These are phyloP conservation scores for Drosophila yooni DNA, from an alignment of 2,888 invertebrate genomes.

Conservation along the genomic window DNA sequence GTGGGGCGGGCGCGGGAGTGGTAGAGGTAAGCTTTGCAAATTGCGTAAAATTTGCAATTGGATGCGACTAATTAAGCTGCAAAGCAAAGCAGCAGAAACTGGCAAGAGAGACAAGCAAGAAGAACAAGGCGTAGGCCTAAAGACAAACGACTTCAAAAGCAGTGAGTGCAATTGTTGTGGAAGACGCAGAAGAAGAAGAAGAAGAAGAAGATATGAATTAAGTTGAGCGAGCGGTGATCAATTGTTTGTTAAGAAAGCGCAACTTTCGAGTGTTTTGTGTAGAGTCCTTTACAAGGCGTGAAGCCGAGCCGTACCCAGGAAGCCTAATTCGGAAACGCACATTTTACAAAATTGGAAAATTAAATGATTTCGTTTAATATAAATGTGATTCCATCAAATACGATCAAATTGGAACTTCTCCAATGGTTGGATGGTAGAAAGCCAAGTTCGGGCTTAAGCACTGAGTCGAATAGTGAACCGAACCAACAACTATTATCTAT, in stretches of 20 bases:
- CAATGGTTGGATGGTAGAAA: background rate
- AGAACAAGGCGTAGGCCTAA: too few species aligned
- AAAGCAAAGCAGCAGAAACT: background rate
- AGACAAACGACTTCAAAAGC: background rate
- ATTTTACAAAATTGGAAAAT: background rate
- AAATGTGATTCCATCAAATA: background rate
- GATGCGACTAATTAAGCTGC: slow-evolving; percentile 29
- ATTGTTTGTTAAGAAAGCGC: too few species aligned
- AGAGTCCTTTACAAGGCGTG: background rate
- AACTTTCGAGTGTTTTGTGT: too few species aligned
- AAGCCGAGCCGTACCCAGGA: background rate
- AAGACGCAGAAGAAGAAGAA: background rate
- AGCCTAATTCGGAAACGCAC: background rate
- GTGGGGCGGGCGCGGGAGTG: background rate
- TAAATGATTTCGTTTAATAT: background rate
- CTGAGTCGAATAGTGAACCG: too few species aligned
- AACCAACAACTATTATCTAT: too few species aligned
- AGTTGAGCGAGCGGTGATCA: background rate
- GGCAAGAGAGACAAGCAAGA: background rate
- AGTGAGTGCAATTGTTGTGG: background rate
- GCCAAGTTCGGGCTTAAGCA: background rate
- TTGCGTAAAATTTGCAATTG: slow-evolving; percentile 56
- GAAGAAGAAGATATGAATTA: background rate
- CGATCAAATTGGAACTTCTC: background rate
- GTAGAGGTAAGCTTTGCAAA: slow-evolving; percentile 17